Evolutionary conservation across 2,888 invertebrate genomes (phyloP).

Genomic region (Deilephila elpenor): DNA sequence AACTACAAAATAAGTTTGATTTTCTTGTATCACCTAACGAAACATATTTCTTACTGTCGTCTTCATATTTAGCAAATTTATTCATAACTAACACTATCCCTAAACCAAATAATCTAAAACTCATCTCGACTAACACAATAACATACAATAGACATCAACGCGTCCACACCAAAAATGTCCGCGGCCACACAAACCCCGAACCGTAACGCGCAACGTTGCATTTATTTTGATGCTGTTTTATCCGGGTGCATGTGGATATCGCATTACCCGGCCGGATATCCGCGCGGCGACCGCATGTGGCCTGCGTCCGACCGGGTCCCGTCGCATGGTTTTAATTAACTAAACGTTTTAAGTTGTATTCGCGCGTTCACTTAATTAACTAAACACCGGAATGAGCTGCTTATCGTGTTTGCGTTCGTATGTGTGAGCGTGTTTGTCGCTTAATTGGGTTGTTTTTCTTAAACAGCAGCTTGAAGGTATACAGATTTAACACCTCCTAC

Average conservation of each 20-base stretch:
- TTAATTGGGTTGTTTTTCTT: constrained; percentile 12
- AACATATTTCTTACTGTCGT: no score
- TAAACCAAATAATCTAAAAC: no score
- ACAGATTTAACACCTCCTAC: no score
- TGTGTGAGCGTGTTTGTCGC: constrained; percentile 8
- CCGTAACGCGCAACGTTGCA: neutral
- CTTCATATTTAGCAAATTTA: no score
- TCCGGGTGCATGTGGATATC: neutral
- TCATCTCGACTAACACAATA: no score
- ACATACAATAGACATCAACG: no score
- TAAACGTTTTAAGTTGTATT: constrained; percentile 27
- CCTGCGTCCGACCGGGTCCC: neutral
- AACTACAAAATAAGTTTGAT: no score
- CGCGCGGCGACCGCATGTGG: constrained; percentile 27
- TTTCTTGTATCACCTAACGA: no score
- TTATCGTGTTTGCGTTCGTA: neutral
- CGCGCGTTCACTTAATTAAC: constrained; percentile 16
- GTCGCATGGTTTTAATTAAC: constrained; percentile 31
- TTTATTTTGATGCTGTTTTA: neutral
- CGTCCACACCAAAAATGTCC: no score
- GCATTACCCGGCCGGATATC: constrained; percentile 15
- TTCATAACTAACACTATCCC: no score
- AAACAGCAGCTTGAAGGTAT: no score
- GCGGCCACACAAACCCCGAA: neutral
- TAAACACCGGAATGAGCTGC: neutral